Evolutionary conservation across 2,888 invertebrate genomes (phyloP), one percentile per base, ranked within the genome.

Genomic region (Prionchulus punctatus): DNA sequence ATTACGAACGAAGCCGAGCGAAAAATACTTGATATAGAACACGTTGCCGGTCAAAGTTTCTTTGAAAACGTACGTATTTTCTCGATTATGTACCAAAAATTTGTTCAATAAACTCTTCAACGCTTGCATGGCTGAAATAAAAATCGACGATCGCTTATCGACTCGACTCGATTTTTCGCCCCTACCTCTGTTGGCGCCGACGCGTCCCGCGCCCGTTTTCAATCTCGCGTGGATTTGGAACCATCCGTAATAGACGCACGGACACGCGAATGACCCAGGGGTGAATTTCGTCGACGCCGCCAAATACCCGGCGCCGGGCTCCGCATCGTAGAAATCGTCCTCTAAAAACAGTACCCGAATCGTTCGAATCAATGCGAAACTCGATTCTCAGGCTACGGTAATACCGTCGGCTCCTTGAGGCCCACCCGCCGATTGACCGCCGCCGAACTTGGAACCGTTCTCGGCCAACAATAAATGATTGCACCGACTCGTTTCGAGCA

Each of bases 11-110:
- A 36, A 36, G 7, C 12, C 36, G 36, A 36, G 36, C 36, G 36
- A 36, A 36, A 7, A 7, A 12, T 49, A 49, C 50, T 21, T 23
- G 3, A 52, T 4, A 56, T 55, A 55, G 23, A 55, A 57, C 7
- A 55, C 47, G 26, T 26, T 23, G 2, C 55, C 55, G 23, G 23
- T 43, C 2, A 4, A 2, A 2, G 36, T 4, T 15, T 54, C 57
- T 3, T 59, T 52, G 66, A 82, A 82, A 18, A 84, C 83, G 72
- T 83, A 84, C 83, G 84, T 82, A 69, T 84, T 84, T 61, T 75
- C 79, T 43, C 84, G 75, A 66, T 85, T 84, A 61, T 76, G 78
- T 1, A 84, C 83, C 1, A 81, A 80, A 65, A 84, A 81, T 57
- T 81, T 78, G 64, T 80, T 80, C 30, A 85, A 73, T 7, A 82